A percentile compares a stretch with the other conserved stretches of the same genome.
These are phyloP conservation scores for Mactra quadrangularis DNA, from an alignment of 1,140 invertebrate genomes.

Conservation along the genomic window DNA sequence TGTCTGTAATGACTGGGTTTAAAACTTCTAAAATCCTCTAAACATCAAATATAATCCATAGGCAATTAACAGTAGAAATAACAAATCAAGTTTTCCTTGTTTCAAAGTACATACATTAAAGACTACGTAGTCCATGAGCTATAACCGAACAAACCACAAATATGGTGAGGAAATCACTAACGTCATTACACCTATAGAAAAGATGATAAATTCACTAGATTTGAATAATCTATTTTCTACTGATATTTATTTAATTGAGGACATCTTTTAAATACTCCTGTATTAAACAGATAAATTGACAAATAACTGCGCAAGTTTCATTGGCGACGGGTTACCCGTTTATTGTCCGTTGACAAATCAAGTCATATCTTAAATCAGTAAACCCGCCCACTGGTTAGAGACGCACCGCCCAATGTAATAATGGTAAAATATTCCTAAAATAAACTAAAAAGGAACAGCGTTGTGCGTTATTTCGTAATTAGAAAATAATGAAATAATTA, in stretches of 20 bases:
- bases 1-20: no score
- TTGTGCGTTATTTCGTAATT: no score
- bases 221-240: constrained; percentile 14
- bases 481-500: no score
- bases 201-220: constrained; percentile 26
- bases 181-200: neutral
- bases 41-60: neutral
- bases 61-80: neutral
- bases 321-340: constrained; percentile 39
- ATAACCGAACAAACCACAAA: neutral
- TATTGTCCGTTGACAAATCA: constrained; percentile 26
- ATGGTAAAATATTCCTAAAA: no score
- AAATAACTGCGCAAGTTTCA: constrained; percentile 29
- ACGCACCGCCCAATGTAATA: constrained; percentile 23
- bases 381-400: constrained; percentile 30
- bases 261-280: constrained; percentile 48
- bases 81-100: neutral
- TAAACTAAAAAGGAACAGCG: no score
- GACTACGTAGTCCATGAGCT: neutral
- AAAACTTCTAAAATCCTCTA: no score
- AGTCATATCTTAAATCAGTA: constrained; percentile 2
- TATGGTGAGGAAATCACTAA: no score
- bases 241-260: constrained; percentile 31
- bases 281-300: constrained; percentile 36
- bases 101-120: neutral